Evolutionary conservation across 2,797 vertebrate genomes (phyloP).

Genomic region (Heterohyrax brucei): DNA sequence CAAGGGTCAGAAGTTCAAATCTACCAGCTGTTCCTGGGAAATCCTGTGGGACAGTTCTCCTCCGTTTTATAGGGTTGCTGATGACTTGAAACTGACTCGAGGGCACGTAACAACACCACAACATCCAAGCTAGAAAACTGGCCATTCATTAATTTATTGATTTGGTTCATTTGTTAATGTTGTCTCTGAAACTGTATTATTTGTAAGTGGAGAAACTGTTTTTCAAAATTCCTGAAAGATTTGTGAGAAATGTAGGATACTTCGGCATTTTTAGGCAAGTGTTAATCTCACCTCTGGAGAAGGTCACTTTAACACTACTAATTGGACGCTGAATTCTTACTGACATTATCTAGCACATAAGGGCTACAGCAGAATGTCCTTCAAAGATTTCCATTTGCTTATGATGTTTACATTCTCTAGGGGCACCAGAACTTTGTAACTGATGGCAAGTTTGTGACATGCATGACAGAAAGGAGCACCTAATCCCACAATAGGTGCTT

Average conservation of each 20-base stretch:
- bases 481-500: background rate
- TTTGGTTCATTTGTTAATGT: conserved; percentile 13
- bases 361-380: background rate
- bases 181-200: background rate
- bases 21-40: no score
- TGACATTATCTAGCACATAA: conserved; percentile 2
- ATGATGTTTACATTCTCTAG: background rate
- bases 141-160: conserved; percentile 7
- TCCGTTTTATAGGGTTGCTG: no score
- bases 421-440: background rate
- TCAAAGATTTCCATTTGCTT: background rate
- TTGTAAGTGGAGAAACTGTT: background rate
- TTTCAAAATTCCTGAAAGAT: background rate
- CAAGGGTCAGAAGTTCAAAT: no score
- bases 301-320: background rate
- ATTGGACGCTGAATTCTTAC: background rate
- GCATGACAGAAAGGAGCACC: background rate
- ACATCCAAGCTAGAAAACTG: background rate
- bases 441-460: background rate
- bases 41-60: no score
- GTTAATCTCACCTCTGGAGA: background rate
- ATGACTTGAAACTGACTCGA: no score
- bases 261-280: conserved; percentile 5
- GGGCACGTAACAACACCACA: no score
- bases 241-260: background rate